phyloP scores from a whole-genome alignment of 2,113 vertebrate species.

The Etheostoma spectabile region DNA sequence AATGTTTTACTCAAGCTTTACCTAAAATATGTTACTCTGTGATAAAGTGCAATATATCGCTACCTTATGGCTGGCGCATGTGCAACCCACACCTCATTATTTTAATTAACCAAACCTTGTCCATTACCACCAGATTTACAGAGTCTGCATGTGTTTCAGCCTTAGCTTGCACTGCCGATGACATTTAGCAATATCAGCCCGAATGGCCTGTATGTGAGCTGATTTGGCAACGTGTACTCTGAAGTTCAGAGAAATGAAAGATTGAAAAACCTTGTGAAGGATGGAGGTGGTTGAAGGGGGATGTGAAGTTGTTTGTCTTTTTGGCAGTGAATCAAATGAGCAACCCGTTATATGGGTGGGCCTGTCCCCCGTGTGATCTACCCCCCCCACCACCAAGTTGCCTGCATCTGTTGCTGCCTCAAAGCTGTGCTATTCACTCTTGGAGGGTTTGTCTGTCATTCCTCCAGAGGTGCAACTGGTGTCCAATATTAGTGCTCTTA shows the following conservation, averaged over 20 bases:
- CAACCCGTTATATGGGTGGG: constrained; percentile 4
- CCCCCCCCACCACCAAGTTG: constrained; percentile 34
- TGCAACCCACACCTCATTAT: constrained; percentile 24
- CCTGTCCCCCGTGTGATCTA: constrained; percentile 45
- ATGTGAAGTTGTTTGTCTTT: background rate
- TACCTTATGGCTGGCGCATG: background rate
- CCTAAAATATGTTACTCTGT: constrained; percentile 9
- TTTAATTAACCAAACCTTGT: constrained; percentile 53
- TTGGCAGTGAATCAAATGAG: constrained; percentile 64
- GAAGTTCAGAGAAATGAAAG: constrained; percentile 46
- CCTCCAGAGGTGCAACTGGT: constrained; percentile 33
- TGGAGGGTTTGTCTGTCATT: constrained; percentile 22
- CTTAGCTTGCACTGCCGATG: constrained; percentile 3
- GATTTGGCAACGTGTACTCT: constrained; percentile 4
- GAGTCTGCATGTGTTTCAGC: constrained; percentile 23
- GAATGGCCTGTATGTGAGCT: constrained; percentile 9
- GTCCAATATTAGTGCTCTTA: constrained; percentile 47
- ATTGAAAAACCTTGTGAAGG: constrained; percentile 6
- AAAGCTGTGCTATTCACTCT: constrained; percentile 32
- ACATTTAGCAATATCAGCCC: constrained; percentile 37
- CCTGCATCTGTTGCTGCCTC: constrained; percentile 45
- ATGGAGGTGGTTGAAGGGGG: background rate
- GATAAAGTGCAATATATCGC: background rate
- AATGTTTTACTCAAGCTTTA: background rate
- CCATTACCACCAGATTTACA: constrained; percentile 30